A percentile compares a stretch with the other conserved stretches of the same genome.
Conservation (phyloP, 2,797 vertebrate genomes). For the Aselliscus stoliczkanus region DNA sequence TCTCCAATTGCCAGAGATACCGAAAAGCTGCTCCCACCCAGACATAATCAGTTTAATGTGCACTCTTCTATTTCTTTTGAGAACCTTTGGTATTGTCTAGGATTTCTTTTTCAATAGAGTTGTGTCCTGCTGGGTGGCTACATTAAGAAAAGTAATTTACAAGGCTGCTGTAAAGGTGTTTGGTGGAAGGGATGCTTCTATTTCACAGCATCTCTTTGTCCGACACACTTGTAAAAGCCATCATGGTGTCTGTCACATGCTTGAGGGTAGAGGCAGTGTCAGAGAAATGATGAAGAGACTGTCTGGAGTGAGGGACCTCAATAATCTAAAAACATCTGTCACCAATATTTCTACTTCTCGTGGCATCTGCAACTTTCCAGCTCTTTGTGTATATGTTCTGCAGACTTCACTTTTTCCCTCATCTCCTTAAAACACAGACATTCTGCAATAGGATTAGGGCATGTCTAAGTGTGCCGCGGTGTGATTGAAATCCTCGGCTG, state of each 20-base stretch:
- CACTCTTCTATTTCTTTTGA: constrained; percentile 41
- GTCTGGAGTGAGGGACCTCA: neutral
- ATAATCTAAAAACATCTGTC: neutral
- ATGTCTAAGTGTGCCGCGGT: neutral
- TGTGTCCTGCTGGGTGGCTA: neutral
- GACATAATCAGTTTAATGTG: neutral
- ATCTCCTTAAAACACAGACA: neutral
- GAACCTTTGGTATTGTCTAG: constrained; percentile 34
- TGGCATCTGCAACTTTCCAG: neutral
- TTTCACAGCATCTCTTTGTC: neutral
- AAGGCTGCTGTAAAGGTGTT: neutral
- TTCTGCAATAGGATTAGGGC: neutral
- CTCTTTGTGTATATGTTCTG: neutral
- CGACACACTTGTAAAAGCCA: neutral
- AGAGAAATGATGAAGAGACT: neutral
- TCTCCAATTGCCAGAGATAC: neutral
- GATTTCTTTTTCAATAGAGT: constrained; percentile 11
- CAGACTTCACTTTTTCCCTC: neutral
- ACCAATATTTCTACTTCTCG: neutral
- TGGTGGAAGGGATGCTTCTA: neutral
- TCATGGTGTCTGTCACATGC: neutral
- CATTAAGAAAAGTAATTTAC: neutral
- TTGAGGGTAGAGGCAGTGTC: neutral
- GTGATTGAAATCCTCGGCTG: neutral
- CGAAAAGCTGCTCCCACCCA: constrained; percentile 12